A percentile compares a stretch with the other conserved stretches of the same genome.
These are phyloP conservation scores for Ianthella basta DNA, from an alignment of 37 sponge, comb jelly and placozoan species.

Conservation along the genomic window DNA sequence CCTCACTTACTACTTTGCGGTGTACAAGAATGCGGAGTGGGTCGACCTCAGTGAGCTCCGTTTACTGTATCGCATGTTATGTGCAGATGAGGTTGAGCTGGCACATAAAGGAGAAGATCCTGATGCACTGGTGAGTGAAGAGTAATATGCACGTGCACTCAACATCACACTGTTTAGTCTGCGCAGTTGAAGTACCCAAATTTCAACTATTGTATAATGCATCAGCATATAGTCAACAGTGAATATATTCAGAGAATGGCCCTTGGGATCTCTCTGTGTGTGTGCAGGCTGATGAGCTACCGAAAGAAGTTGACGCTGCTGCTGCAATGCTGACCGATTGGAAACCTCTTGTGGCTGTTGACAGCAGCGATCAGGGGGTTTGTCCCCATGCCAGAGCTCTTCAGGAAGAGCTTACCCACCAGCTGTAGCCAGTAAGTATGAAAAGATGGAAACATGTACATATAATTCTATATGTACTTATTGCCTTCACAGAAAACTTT, in stretches of 20 bases:
- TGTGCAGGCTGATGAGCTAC: not conserved
- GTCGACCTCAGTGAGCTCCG: not conserved
- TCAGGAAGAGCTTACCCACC: not conserved
- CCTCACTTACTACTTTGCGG: constrained; percentile 7
- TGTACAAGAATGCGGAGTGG: not conserved
- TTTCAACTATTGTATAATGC: too few species aligned
- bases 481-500: too few species aligned
- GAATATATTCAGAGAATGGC: too few species aligned
- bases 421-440: too few species aligned
- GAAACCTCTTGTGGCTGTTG: not conserved
- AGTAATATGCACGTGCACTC: not conserved
- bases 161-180: not conserved
- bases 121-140: not conserved
- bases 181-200: not conserved
- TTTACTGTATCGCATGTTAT: not conserved
- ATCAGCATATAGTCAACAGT: too few species aligned
- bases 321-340: not conserved
- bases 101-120: not conserved
- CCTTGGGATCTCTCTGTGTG: too few species aligned
- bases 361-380: not conserved
- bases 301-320: not conserved
- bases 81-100: not conserved
- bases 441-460: too few species aligned
- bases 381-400: constrained; percentile 9
- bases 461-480: too few species aligned